Conservation (phyloP, 64 coral and sea anemone species). For the Anthopleura sola region DNA sequence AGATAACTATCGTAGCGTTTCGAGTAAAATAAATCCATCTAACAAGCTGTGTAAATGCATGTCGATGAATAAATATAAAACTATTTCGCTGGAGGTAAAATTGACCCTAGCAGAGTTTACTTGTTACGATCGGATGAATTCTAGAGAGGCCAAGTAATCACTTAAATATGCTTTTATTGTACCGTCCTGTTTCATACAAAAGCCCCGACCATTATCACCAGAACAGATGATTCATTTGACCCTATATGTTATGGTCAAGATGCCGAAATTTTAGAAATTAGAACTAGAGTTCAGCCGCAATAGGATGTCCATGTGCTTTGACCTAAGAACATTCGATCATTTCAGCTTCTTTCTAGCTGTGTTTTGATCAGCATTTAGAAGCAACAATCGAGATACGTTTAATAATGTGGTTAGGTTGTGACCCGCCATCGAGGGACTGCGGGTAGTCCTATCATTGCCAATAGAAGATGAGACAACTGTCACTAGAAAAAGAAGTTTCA, state of each 20-base stretch:
- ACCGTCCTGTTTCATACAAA: neutral
- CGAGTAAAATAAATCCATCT: neutral
- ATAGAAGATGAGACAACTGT: neutral
- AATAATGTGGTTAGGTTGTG: neutral
- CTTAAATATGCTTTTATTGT: neutral
- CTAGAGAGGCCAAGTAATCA: neutral
- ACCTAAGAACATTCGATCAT: neutral
- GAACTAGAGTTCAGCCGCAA: neutral
- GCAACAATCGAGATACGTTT: neutral
- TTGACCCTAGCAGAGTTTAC: neutral
- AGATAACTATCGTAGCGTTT: neutral
- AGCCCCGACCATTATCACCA: neutral
- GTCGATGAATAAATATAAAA: neutral
- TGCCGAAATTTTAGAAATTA: neutral
- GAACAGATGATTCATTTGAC: neutral
- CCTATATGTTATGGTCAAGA: neutral
- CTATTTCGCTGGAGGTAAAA: neutral
- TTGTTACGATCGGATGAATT: neutral
- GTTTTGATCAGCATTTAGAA: slow-evolving; percentile 7
- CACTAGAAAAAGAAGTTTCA: neutral
- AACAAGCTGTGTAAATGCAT: neutral
- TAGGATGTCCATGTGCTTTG: neutral
- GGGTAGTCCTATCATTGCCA: neutral
- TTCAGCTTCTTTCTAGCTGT: neutral
- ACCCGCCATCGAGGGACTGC: neutral